Percentiles rank a stretch among this genome's conserved stretches.
Conservation (phyloP, 2,888 invertebrate species). For the Sturmia bella region DNA sequence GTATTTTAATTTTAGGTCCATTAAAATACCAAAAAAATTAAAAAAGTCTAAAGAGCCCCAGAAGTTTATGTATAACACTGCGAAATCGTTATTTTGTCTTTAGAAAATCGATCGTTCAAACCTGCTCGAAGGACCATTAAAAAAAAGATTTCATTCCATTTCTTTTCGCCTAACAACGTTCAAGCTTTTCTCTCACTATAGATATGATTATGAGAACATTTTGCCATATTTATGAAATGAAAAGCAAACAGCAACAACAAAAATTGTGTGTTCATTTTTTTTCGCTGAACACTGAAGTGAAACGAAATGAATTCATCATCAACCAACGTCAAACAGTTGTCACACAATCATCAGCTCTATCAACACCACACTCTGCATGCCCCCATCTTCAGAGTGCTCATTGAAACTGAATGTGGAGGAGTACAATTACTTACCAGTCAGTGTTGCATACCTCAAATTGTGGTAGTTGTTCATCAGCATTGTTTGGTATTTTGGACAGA, state of each 20-base stretch:
- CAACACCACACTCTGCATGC: slow-evolving; percentile 15
- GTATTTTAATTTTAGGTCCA: too few species aligned
- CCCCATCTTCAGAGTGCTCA: not conserved
- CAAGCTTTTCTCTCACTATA: slow-evolving; percentile 8
- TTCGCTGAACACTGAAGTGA: slow-evolving; percentile 60
- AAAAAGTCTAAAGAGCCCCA: too few species aligned
- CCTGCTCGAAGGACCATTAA: too few species aligned
- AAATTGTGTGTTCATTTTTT: slow-evolving; percentile 31
- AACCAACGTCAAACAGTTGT: slow-evolving; percentile 69
- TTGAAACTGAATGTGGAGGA: slow-evolving; percentile 5
- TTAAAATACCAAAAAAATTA: too few species aligned
- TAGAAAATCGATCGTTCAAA: too few species aligned
- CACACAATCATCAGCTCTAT: slow-evolving; percentile 63
- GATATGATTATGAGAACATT: slow-evolving; percentile 12
- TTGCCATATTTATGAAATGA: slow-evolving; percentile 59
- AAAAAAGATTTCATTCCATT: too few species aligned
- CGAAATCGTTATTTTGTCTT: too few species aligned
- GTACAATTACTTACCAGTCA: slow-evolving; percentile 26
- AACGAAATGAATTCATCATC: slow-evolving; percentile 68
- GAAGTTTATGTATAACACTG: too few species aligned
- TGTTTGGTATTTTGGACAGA: slow-evolving; percentile 18
- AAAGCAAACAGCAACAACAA: slow-evolving; percentile 48
- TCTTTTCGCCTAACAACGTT: not conserved
- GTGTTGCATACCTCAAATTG: not conserved
- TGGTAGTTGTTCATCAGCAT: slow-evolving; percentile 23